phyloP scores from a whole-genome alignment of 2,888 invertebrate genomes.

The Leucoma salicis region DNA sequence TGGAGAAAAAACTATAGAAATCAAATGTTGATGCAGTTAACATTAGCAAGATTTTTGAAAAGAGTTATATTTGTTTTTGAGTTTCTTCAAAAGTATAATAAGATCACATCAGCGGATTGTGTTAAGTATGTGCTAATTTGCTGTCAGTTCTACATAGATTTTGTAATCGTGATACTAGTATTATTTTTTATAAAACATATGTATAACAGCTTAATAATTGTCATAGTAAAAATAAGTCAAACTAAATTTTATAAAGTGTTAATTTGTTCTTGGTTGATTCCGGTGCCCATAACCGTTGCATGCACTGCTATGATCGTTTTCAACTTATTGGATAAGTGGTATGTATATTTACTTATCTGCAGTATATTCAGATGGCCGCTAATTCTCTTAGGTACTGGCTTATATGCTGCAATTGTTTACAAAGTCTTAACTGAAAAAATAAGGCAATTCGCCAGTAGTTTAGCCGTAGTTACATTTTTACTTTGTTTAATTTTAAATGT shows the following conservation, averaged over 20 bases:
- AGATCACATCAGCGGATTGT: conserved; percentile 19
- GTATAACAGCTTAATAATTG: conserved; percentile 67
- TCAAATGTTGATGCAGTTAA: conserved; percentile 72
- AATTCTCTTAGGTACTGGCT: conserved; percentile 55
- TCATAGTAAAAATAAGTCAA: conserved; percentile 61
- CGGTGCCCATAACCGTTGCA: conserved; percentile 48
- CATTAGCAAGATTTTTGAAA: conserved; percentile 61
- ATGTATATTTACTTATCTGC: conserved; percentile 56
- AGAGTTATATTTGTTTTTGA: conserved; percentile 51
- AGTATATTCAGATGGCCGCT: conserved; percentile 64
- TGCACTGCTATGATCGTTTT: conserved; percentile 42
- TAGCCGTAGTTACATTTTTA: conserved; percentile 64
- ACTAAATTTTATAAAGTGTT: conserved; percentile 53
- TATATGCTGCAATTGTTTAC: conserved; percentile 57
- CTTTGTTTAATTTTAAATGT: conserved; percentile 65
- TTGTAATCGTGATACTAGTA: conserved; percentile 63
- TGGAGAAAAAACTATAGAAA: conserved; percentile 73
- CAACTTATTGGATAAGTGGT: conserved; percentile 38
- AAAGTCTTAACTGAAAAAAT: conserved; percentile 60
- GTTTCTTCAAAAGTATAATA: conserved; percentile 42
- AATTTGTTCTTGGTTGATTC: conserved; percentile 61
- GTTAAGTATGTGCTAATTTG: conserved; percentile 35
- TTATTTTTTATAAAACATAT: conserved; percentile 72
- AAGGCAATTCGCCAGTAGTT: conserved; percentile 60
- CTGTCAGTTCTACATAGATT: conserved; percentile 62